These are phyloP conservation scores for Crossocerus cetratus DNA, from an alignment of 2,888 invertebrate species.

Conservation along the genomic window DNA sequence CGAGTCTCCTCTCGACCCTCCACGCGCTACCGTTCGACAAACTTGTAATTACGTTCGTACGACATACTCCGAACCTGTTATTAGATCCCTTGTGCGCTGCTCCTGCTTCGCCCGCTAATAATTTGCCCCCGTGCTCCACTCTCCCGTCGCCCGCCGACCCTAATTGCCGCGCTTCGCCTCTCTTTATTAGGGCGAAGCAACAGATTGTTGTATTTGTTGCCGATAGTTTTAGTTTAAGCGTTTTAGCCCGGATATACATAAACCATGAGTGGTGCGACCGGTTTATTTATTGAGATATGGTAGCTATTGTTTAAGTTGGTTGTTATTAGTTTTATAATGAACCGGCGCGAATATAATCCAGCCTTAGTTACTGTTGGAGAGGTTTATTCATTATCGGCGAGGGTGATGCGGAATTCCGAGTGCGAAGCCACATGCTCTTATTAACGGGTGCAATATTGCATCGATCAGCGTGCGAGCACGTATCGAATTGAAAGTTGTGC, in stretches of 20 bases:
- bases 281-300: too few relatives aligned
- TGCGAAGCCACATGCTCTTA: too few relatives aligned
- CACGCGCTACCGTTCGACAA: slow-evolving; percentile 1
- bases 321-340: too few relatives aligned
- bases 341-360: too few relatives aligned
- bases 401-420: too few relatives aligned
- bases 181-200: too few relatives aligned
- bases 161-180: not conserved
- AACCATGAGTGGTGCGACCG: too few relatives aligned
- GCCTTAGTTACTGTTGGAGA: too few relatives aligned
- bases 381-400: too few relatives aligned
- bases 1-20: slow-evolving; percentile 29
- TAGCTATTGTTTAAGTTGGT: too few relatives aligned
- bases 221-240: slow-evolving; percentile 5
- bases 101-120: not conserved
- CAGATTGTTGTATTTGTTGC: not conserved
- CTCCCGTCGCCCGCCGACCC: not conserved
- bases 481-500: slow-evolving; percentile 18
- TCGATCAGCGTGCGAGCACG: slow-evolving; percentile 7
- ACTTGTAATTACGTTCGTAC: slow-evolving; percentile 29
- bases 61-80: not conserved
- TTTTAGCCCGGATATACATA: too few relatives aligned
- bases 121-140: not conserved
- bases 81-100: not conserved
- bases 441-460: not conserved